Evolutionary conservation across 2,888 invertebrate genomes (phyloP), one percentile per base, ranked within the genome.

Genomic region (Epirrhoe alternata): DNA sequence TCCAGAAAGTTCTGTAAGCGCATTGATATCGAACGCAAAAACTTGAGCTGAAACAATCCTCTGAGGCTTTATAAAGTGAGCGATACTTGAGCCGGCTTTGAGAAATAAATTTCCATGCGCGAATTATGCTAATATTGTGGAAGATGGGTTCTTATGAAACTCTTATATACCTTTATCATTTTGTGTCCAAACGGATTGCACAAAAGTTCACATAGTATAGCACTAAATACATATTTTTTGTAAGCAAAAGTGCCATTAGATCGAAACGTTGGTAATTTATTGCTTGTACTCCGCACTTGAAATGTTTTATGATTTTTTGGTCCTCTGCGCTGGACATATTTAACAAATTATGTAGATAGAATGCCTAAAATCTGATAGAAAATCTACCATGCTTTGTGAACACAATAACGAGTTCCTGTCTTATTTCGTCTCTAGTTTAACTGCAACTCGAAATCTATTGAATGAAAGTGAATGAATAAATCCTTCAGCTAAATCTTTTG

Each of bases 31-130:
- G 61, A 55, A 52, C 50, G 55, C 50, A 38, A 55, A 68, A 77
- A 73, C 70, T 76, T 76, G 77, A 80, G 78, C 75, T 76, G 74
- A 80, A 84, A 85, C 86, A 86, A 86, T 86, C 85, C 86, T 87
- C 88, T 83, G 82, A 64, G 79, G 80, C 74, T 80, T 80, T 77
- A 64, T 54, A 64, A 68, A 64, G 64, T 61, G 64, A 74, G 57
- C 50, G 68, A 73, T 69, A 66, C 70, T 73, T 69, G 64, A 70
- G 69, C 68, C 67, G 70, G 75, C 72, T 75, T 75, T 64, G 69
- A 33, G 59, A 66, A 74, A 77, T 73, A 68, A 74, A 77, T 76
- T 71, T 74, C 61, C 65, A 72, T 73, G 70, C 62, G 69, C 49
- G 63, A 52, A 60, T 69, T 57, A 69, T 63, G 61, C 56, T 61